Evolutionary conservation across 2,113 vertebrate species (phyloP).

Genomic region (Centropus unirufus): DNA sequence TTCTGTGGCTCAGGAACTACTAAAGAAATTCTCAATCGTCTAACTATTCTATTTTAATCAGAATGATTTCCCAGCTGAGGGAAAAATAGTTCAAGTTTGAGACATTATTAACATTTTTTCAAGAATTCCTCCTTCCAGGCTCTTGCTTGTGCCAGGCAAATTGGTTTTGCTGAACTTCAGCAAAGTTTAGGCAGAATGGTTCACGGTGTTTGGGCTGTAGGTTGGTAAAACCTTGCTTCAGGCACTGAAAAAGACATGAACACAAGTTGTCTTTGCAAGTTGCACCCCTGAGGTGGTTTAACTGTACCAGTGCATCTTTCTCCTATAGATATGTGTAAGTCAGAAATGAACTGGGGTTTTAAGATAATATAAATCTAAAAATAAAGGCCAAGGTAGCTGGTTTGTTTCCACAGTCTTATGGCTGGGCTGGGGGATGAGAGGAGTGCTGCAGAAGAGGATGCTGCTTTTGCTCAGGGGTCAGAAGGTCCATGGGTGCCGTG

Average conservation of each 20-base stretch:
- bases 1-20: not conserved
- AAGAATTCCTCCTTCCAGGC: constrained; percentile 47
- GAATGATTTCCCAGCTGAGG: constrained; percentile 60
- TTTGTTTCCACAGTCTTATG: not conserved
- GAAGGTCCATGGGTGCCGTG: not conserved
- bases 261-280: not conserved
- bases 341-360: not conserved
- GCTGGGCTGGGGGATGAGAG: not conserved
- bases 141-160: constrained; percentile 45
- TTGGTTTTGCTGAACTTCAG: constrained; percentile 47
- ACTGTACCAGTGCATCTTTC: not conserved
- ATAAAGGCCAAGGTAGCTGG: not conserved
- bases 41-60: constrained; percentile 29
- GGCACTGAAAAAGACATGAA: constrained; percentile 20
- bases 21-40: not conserved
- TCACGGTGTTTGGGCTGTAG: constrained; percentile 34
- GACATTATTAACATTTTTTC: constrained; percentile 70
- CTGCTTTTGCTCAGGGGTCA: not conserved
- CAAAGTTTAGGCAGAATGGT: constrained; percentile 3
- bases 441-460: not conserved
- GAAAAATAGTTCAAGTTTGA: constrained; percentile 61
- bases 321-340: not conserved
- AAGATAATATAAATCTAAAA: not conserved
- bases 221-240: not conserved
- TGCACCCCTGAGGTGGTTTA: not conserved